Percentiles rank a stretch among this genome's conserved stretches.
These are phyloP conservation scores for Eriosoma lanigerum DNA, from an alignment of 1,140 invertebrate genomes.

Conservation along the genomic window DNA sequence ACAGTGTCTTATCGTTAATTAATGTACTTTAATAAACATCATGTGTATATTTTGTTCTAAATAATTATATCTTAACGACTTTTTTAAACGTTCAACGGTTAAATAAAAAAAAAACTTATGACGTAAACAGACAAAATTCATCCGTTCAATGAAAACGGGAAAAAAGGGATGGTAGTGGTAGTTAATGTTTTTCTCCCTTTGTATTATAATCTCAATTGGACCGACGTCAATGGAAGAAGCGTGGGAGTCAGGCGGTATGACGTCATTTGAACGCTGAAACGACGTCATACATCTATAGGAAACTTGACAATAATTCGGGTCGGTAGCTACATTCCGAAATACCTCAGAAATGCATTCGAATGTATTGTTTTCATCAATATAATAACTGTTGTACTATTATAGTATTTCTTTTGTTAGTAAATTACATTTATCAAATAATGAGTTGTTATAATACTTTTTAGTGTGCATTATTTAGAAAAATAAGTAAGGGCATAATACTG, in stretches of 20 bases:
- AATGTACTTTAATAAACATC: neutral
- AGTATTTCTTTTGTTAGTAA: too few relatives aligned
- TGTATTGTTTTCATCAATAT: neutral
- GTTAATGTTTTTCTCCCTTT: slow-evolving; percentile 11
- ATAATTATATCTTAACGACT: neutral
- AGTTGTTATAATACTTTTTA: too few relatives aligned
- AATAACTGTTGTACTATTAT: neutral
- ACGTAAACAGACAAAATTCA: neutral
- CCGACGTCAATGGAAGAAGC: slow-evolving; percentile 13
- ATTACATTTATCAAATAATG: too few relatives aligned
- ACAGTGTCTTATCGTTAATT: neutral
- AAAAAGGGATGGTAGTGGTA: neutral
- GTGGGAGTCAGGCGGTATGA: slow-evolving; percentile 36
- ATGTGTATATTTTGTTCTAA: neutral
- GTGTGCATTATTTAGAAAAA: too few relatives aligned
- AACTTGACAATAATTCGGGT: neutral
- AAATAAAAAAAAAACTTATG: neutral
- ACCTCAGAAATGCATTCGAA: slow-evolving; percentile 38
- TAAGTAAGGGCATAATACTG: too few relatives aligned
- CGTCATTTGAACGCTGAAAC: slow-evolving; percentile 29
- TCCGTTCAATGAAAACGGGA: neutral
- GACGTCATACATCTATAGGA: slow-evolving; percentile 5
- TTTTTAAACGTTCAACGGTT: neutral
- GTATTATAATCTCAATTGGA: slow-evolving; percentile 38
- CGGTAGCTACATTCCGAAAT: slow-evolving; percentile 34